These are phyloP conservation scores for Plutomurus gul DNA, from an alignment of 1,140 invertebrate species.

Conservation along the genomic window DNA sequence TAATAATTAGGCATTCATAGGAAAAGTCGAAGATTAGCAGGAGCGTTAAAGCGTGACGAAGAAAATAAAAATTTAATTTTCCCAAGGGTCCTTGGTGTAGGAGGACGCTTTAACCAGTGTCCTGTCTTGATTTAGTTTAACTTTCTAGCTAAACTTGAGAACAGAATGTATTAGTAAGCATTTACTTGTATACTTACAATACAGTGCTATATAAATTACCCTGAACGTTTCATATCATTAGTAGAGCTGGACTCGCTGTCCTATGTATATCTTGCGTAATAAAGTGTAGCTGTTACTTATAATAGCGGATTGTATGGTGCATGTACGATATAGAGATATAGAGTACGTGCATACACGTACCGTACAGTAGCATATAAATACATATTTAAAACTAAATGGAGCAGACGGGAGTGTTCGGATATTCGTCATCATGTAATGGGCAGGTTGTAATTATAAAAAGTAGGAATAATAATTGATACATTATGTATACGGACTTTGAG, in stretches of 20 bases:
- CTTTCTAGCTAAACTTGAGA: no score
- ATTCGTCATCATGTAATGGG: neutral
- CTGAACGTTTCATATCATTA: no score
- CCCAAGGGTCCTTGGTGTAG: neutral
- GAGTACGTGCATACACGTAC: no score
- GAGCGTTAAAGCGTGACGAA: slow-evolving; percentile 21
- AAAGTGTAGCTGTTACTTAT: no score
- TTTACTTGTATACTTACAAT: neutral
- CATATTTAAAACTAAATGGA: neutral
- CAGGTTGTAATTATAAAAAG: neutral
- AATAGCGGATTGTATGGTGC: no score
- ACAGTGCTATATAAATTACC: no score
- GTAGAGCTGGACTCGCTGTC: no score
- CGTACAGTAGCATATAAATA: no score
- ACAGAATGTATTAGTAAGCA: no score
- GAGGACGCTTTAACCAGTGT: neutral
- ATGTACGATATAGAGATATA: no score
- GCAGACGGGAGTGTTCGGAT: neutral
- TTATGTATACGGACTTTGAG: neutral
- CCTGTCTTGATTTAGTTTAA: neutral
- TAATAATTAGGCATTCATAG: slow-evolving; percentile 2
- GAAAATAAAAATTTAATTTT: slow-evolving; percentile 28
- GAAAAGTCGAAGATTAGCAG: neutral
- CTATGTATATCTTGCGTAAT: no score
- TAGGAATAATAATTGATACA: slow-evolving; percentile 20